A percentile compares a stretch with the other conserved stretches of the same genome.
phyloP scores from a whole-genome alignment of 1,140 invertebrate genomes.

The Lethocerus indicus region DNA sequence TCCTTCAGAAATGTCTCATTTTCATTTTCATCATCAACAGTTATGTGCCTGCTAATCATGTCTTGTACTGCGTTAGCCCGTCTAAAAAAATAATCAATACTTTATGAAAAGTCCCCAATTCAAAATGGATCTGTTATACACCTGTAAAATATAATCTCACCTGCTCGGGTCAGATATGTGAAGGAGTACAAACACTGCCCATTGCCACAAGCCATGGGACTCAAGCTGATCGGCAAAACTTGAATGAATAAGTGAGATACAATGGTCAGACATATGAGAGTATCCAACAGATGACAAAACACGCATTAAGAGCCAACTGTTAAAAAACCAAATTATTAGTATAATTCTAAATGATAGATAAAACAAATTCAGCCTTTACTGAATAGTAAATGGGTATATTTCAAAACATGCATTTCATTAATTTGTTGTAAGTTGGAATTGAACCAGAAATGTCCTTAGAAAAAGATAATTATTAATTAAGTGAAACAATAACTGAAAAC shows the following conservation, averaged over 20 bases:
- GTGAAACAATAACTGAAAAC: too few relatives aligned
- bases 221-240: conserved; percentile 75
- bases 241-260: conserved; percentile 38
- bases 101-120: neutral
- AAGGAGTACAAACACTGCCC: conserved; percentile 70
- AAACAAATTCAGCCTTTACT: too few relatives aligned
- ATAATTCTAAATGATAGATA: too few relatives aligned
- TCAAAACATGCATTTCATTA: too few relatives aligned
- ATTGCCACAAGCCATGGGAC: conserved; percentile 65
- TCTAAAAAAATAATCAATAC: conserved; percentile 21
- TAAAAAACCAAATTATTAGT: neutral
- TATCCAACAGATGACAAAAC: conserved; percentile 52
- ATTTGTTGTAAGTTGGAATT: too few relatives aligned
- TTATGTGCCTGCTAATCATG: conserved; percentile 50
- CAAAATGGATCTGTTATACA: neutral
- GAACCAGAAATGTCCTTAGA: too few relatives aligned
- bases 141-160: conserved; percentile 19
- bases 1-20: conserved; percentile 36
- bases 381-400: too few relatives aligned
- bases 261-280: conserved; percentile 40
- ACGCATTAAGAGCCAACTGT: conserved; percentile 54
- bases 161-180: conserved; percentile 48
- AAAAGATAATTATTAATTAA: too few relatives aligned
- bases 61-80: conserved; percentile 45
- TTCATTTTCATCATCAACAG: conserved; percentile 28